Percentiles rank a stretch among this genome's conserved stretches.
Evolutionary conservation across 2,888 invertebrate species (phyloP).

Genomic region (Stegana nigrithorax): DNA sequence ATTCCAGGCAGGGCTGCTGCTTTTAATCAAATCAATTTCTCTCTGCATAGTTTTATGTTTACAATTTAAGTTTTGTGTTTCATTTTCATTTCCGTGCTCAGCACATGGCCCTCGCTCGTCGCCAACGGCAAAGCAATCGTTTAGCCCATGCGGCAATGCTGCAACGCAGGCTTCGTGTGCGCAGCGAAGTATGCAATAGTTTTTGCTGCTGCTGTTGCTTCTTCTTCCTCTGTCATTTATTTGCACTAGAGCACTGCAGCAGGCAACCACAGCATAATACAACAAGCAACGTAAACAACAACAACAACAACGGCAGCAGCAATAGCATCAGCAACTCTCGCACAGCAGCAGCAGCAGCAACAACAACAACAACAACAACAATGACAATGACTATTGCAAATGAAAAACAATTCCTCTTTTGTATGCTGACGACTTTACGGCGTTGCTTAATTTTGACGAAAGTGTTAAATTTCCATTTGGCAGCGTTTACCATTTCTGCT

Average conservation of each 20-base stretch:
- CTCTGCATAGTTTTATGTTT: conserved; percentile 57
- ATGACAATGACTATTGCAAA: conserved; percentile 12
- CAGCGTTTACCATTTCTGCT: too few species aligned
- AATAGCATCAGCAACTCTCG: conserved; percentile 36
- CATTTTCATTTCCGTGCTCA: conserved; percentile 35
- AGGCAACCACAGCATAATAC: too few species aligned
- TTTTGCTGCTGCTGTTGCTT: too few species aligned
- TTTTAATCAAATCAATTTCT: conserved; percentile 60
- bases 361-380: conserved; percentile 17
- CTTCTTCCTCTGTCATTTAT: conserved; percentile 57
- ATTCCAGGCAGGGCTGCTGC: conserved; percentile 47
- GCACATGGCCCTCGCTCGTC: not conserved
- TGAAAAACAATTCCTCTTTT: conserved; percentile 44
- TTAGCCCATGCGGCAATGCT: not conserved
- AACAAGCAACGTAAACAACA: too few species aligned
- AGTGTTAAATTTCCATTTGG: conserved; percentile 57
- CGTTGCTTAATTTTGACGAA: conserved; percentile 48
- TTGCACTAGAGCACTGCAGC: conserved; percentile 22
- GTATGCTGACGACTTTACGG: conserved; percentile 6
- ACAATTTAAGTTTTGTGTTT: conserved; percentile 53
- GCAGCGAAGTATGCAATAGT: conserved; percentile 55
- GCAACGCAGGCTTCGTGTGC: conserved; percentile 34
- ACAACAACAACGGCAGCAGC: conserved; percentile 35
- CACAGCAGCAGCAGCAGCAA: conserved; percentile 32
- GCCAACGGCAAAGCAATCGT: not conserved